Percentiles rank a stretch among this genome's conserved stretches.
phyloP scores from a whole-genome alignment of 2,888 invertebrate species.

The Penaeus monodon region DNA sequence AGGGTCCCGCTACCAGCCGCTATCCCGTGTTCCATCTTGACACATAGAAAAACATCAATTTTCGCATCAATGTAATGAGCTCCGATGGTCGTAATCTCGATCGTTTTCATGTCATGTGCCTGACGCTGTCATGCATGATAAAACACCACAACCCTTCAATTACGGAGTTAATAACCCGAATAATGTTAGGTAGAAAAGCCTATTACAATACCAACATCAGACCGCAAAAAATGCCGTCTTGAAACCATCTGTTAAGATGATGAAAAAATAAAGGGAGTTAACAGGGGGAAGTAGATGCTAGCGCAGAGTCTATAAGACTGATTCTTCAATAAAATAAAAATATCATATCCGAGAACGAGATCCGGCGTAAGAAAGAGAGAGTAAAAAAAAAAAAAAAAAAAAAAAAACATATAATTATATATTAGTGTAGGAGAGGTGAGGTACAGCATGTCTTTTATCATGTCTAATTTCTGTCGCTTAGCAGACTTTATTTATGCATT shows the following conservation, averaged over 20 bases:
- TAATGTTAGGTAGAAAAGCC: conserved; percentile 25
- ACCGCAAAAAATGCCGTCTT: neutral
- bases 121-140: conserved; percentile 9
- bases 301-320: no score
- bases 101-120: neutral
- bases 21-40: no score
- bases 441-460: conserved; percentile 7
- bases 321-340: no score
- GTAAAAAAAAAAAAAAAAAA: neutral
- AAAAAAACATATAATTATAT: neutral
- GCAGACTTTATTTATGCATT: conserved; percentile 19
- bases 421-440: conserved; percentile 6
- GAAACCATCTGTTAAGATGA: no score
- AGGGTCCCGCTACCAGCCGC: no score
- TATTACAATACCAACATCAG: conserved; percentile 19
- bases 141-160: conserved; percentile 31
- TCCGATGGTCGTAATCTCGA: no score
- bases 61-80: no score
- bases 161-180: conserved; percentile 27
- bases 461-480: conserved; percentile 26
- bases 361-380: neutral
- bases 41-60: no score
- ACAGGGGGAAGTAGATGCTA: no score
- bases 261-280: no score
- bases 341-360: neutral